Conservation (phyloP, 2,113 vertebrate genomes). For the Clarias gariepinus region DNA sequence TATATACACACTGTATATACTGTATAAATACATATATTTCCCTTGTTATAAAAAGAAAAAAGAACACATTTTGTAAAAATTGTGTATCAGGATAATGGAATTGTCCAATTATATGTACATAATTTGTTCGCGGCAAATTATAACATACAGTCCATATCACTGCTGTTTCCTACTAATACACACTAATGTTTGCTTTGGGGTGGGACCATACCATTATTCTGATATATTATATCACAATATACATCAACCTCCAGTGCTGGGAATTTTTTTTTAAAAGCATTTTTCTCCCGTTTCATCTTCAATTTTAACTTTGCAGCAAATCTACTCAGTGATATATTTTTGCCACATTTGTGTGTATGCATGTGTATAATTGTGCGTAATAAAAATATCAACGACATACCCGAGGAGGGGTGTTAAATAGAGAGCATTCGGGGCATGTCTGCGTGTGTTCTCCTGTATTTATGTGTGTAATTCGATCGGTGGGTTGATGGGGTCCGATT, state of each 20-base stretch:
- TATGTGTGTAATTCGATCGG: conserved; percentile 23
- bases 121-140: no score
- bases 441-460: background rate
- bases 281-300: background rate
- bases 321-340: background rate
- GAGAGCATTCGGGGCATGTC: conserved; percentile 4
- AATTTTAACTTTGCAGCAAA: background rate
- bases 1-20: no score
- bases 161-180: background rate
- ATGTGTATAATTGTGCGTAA: background rate
- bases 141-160: background rate
- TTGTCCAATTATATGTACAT: no score
- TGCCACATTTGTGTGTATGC: background rate
- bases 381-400: conserved; percentile 16
- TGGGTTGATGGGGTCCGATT: conserved; percentile 9
- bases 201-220: background rate
- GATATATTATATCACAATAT: background rate
- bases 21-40: no score
- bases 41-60: no score
- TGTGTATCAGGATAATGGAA: no score
- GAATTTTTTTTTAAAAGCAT: background rate
- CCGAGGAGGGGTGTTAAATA: background rate
- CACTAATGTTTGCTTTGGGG: background rate
- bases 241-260: background rate
- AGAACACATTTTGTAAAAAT: no score